Evolutionary conservation across 2,113 vertebrate species (phyloP), one percentile per base, ranked within the genome.

Genomic region (Hymenochirus boettgeri): DNA sequence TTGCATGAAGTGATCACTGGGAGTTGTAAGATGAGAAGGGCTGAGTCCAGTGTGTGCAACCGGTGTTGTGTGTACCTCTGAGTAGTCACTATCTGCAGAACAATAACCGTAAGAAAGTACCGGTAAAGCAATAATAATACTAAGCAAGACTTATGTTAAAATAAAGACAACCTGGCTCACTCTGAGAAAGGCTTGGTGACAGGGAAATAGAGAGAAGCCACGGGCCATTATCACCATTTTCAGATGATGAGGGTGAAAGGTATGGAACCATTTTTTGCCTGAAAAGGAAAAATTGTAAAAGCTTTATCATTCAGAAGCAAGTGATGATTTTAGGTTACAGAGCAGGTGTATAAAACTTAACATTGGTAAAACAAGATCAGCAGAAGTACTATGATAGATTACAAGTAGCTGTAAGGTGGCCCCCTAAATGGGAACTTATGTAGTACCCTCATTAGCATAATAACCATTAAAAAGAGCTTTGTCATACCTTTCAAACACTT

Each of bases 261-360:
- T 66, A 66, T 21, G 53, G 42, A 67, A 60, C 66, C 19, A 66
- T 47, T 10, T 24, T 66, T 27, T 55, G 62, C 12, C 69, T 65
- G 31, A 57, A 29, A 22, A 37, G 0, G 5, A 18, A 10, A 11
- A n/a, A 45, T 11, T 35, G 33, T 13, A 35, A 11, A 18, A n/a
- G n/a, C n/a, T n/a, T n/a, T n/a, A n/a, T n/a, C n/a, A n/a, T n/a
- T n/a, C n/a, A n/a, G n/a, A n/a, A n/a, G n/a, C n/a, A n/a, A n/a
- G n/a, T n/a, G n/a, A n/a, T n/a, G n/a, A n/a, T n/a, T n/a, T n/a
- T n/a, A n/a, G n/a, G n/a, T n/a, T n/a, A n/a, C n/a, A n/a, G n/a
- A n/a, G n/a, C n/a, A n/a, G n/a, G n/a, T n/a, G n/a, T n/a, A n/a
- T n/a, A n/a, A n/a, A n/a, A n/a, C n/a, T n/a, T n/a, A n/a, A n/a